phyloP scores from a whole-genome alignment of 2,113 vertebrate genomes.

The Anthoscopus minutus region DNA sequence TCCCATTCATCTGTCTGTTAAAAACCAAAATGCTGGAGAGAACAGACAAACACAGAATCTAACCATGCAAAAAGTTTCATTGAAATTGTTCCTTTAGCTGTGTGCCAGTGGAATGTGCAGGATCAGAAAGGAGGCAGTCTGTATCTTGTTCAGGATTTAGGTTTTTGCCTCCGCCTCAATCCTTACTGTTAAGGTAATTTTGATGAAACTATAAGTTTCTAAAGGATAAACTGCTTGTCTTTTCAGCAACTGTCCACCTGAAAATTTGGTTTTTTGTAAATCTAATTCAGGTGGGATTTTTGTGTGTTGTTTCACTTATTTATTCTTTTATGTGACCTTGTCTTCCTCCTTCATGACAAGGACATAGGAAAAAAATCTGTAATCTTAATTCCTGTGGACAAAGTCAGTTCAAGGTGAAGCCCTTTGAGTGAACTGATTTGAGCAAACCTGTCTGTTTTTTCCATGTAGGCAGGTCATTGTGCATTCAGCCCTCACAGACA shows the following conservation, averaged over 20 bases:
- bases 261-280: not conserved
- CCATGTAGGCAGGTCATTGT: not conserved
- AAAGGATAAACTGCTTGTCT: not conserved
- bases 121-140: not conserved
- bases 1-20: conserved; percentile 58
- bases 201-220: not conserved
- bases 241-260: not conserved
- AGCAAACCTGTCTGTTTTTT: not conserved
- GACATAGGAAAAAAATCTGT: not conserved
- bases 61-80: not conserved
- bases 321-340: not conserved
- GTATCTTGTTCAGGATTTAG: not conserved
- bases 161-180: not conserved
- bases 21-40: conserved; percentile 36
- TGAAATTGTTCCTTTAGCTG: not conserved
- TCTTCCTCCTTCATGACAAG: not conserved
- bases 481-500: not conserved
- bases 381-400: not conserved
- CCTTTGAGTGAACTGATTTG: not conserved
- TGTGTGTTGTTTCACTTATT: not conserved
- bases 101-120: not conserved
- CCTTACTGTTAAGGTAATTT: not conserved
- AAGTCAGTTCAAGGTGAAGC: not conserved
- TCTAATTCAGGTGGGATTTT: not conserved
- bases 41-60: conserved; percentile 15